Conservation (phyloP, 2,113 vertebrate genomes). For the Ochotona curzoniae region DNA sequence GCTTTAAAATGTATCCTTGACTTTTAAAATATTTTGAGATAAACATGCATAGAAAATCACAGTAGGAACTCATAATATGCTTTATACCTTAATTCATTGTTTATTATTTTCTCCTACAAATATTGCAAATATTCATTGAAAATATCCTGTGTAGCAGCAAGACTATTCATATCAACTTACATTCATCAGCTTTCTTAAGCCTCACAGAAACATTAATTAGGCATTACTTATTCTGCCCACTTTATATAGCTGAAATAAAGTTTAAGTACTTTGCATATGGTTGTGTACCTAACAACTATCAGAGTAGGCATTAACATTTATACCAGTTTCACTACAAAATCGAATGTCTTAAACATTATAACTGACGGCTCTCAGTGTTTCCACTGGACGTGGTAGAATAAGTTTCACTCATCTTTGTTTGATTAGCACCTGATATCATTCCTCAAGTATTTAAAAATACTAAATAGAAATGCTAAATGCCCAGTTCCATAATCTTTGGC, state of each 20-base stretch:
- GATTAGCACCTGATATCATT: background rate
- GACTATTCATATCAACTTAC: background rate
- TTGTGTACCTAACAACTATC: background rate
- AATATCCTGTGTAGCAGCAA: background rate
- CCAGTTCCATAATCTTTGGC: background rate
- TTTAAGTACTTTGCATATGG: background rate
- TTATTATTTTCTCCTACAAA: background rate
- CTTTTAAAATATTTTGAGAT: background rate
- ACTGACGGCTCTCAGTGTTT: background rate
- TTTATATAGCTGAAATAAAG: background rate
- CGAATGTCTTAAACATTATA: background rate
- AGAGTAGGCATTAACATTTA: background rate
- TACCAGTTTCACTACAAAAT: background rate
- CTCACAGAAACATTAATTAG: background rate
- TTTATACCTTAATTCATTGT: background rate
- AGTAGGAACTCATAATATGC: background rate
- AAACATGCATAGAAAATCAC: background rate
- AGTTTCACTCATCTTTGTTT: background rate
- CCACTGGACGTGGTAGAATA: background rate
- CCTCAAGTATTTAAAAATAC: background rate
- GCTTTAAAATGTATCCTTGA: background rate
- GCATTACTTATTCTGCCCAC: background rate
- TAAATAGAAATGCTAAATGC: background rate
- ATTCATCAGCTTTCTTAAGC: background rate
- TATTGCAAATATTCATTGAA: background rate